Base-by-base conservation (phyloP, 2,113 vertebrate genomes). In the Syrmaticus mikado region DNA sequence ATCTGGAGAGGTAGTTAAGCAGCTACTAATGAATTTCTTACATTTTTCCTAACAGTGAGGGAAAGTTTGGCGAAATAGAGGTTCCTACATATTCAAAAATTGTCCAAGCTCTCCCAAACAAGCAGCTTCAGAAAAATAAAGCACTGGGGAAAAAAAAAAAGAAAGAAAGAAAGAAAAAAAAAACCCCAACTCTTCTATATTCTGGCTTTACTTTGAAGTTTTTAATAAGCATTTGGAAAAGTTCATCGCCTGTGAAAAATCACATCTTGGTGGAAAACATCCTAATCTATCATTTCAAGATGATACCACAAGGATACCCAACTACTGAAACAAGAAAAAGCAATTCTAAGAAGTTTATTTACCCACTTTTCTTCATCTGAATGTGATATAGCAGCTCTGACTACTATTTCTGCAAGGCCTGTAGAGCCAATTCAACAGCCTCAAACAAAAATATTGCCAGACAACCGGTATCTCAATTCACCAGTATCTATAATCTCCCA, bases 141-240 rank as follows among this genome's bases (percentile, higher is more conserved):
- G 8, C 4, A 43, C 15, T 43, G 15, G 41, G 41, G 13, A 17
- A 15, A 43, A 43, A 15, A 43, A 43, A 43, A 15, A 38, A 38
- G 38, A 43, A 38, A 38, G 38, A 38, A 38, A 38, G 38, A 38
- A 38, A 38, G 8, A 38, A 41, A 41, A 16, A 45, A 84, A 81
- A 85, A 72, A 2, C 81, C n/a, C n/a, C n/a, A 74, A 64, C 6
- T 4, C 34, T 70, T 83, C 65, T 50, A 30, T 40, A 73, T 80
- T 87, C 41, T 80, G 72, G 25, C 13, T 91, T 82, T 74, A 60
- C 43, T 70, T 75, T 82, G 60, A 94, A 93, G 87, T 91, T 87
- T 93, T 94, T 82, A 71, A 68, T 66, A 92, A 8, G 5, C 13
- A 12, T 77, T 83, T 68, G 52, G 52, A 93, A 91, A 93, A 85